Conservation (phyloP, 2,113 vertebrate species). For the Rutilus rutilus region DNA sequence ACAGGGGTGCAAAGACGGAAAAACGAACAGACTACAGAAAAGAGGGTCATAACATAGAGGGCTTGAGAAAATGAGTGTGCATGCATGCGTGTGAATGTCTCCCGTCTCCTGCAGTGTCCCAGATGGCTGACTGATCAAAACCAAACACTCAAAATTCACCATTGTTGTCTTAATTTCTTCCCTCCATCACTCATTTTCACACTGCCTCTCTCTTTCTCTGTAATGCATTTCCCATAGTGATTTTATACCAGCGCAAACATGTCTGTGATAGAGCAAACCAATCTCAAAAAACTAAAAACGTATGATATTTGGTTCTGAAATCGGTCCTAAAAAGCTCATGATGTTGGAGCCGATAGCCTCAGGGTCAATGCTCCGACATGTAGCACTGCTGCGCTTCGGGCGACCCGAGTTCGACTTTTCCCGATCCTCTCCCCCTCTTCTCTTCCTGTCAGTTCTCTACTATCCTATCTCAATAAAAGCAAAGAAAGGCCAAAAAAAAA, state of each 20-base stretch:
- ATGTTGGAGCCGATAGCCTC: background rate
- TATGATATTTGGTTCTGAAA: background rate
- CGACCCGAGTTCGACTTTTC: too few species aligned
- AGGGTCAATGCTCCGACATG: too few species aligned
- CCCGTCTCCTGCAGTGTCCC: slow-evolving; percentile 72
- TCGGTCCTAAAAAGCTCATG: background rate
- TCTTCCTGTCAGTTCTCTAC: too few species aligned
- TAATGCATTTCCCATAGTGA: background rate
- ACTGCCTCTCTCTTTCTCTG: slow-evolving; percentile 11
- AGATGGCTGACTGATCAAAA: slow-evolving; percentile 76
- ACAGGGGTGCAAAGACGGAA: background rate
- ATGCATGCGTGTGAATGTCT: slow-evolving; percentile 26
- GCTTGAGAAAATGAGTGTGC: background rate
- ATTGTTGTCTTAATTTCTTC: slow-evolving; percentile 45
- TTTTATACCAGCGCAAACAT: background rate
- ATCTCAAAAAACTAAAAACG: background rate
- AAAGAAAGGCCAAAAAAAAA: too few species aligned
- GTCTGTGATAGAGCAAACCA: background rate
- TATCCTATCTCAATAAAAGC: too few species aligned
- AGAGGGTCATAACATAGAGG: background rate
- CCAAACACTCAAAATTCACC: slow-evolving; percentile 68
- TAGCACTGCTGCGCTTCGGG: too few species aligned
- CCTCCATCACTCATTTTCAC: slow-evolving; percentile 47
- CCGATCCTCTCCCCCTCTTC: too few species aligned
- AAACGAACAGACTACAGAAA: background rate